phyloP scores from a whole-genome alignment of 2,888 invertebrate species.

The Cataglyphis rosenhaueri region DNA sequence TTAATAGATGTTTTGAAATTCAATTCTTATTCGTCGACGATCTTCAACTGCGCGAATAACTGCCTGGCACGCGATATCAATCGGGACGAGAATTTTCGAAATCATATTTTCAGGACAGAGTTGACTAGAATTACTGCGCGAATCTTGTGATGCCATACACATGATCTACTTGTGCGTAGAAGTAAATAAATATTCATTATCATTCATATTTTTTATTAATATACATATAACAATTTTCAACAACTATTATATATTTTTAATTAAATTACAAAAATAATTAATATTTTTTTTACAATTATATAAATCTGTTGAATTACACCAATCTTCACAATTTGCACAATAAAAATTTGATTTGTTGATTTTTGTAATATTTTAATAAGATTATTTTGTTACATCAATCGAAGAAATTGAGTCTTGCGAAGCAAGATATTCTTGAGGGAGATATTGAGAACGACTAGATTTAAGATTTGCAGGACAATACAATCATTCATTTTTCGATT shows the following conservation, averaged over 20 bases:
- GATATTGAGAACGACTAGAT: constrained; percentile 37
- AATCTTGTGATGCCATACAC: neutral
- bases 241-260: neutral
- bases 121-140: neutral
- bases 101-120: neutral
- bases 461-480: constrained; percentile 66
- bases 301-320: neutral
- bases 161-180: neutral
- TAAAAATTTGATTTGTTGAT: neutral
- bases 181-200: neutral
- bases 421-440: constrained; percentile 48
- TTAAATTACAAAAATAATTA: neutral
- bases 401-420: neutral
- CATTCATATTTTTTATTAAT: neutral
- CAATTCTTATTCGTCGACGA: constrained; percentile 26
- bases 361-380: neutral
- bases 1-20: constrained; percentile 49
- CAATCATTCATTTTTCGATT: constrained; percentile 69
- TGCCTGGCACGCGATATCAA: neutral
- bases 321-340: neutral
- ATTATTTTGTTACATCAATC: constrained; percentile 1
- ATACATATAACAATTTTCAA: neutral
- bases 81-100: neutral
- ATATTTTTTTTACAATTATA: neutral
- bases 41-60: constrained; percentile 15